phyloP scores from a whole-genome alignment of 2,113 vertebrate genomes.

The Sinocyclocheilus maitianheensis region DNA sequence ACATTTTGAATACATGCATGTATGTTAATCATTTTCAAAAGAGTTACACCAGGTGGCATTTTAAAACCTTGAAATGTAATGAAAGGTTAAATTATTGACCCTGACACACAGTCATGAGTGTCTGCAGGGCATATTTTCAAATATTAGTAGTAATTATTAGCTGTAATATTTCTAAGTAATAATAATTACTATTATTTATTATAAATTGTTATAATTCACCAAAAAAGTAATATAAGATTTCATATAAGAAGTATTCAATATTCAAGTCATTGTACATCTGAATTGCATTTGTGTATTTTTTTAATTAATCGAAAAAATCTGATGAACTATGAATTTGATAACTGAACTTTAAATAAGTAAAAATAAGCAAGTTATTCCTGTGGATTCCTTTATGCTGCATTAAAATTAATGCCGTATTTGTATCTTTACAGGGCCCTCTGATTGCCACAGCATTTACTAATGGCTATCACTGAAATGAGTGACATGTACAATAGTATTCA shows the following conservation, averaged over 20 bases:
- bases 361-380: not conserved
- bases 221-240: not conserved
- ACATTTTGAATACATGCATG: not conserved
- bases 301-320: not conserved
- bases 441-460: constrained; percentile 99
- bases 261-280: not conserved
- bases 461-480: constrained; percentile 92
- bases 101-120: not conserved
- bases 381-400: not conserved
- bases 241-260: not conserved
- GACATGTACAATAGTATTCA: not conserved
- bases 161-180: not conserved
- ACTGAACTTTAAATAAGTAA: not conserved
- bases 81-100: not conserved
- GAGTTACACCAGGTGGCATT: not conserved
- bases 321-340: not conserved
- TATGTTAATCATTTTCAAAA: no score
- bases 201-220: not conserved
- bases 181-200: not conserved
- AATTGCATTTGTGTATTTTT: not conserved
- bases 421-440: constrained; percentile 87
- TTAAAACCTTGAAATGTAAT: not conserved
- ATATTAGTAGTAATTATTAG: not conserved
- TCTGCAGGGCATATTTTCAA: not conserved
- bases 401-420: not conserved